These are phyloP conservation scores for Athene noctua DNA, from an alignment of 2,113 vertebrate genomes.

Conservation along the genomic window DNA sequence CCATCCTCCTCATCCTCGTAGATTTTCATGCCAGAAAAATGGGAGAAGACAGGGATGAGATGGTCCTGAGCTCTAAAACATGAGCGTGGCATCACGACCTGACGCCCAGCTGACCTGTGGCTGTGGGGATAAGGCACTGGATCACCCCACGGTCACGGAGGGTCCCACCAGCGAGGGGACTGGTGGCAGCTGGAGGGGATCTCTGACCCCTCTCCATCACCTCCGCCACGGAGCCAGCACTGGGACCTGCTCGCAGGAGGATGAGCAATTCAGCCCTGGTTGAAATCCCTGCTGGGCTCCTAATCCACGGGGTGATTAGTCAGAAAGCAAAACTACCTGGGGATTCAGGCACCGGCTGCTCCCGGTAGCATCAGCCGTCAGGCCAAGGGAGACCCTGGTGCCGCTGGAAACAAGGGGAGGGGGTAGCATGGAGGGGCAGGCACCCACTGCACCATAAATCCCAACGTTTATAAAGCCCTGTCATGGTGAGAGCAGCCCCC, in stretches of 20 bases:
- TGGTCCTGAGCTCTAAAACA: not conserved
- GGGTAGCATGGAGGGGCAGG: not conserved
- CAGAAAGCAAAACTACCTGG: not conserved
- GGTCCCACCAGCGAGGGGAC: not conserved
- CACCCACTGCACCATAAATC: not conserved
- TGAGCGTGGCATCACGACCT: fast-evolving
- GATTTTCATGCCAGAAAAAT: not conserved
- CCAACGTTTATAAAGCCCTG: not conserved
- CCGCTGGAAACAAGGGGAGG: not conserved
- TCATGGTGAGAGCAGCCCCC: not conserved
- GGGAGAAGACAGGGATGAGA: not conserved
- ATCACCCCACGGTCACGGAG: fast-evolving
- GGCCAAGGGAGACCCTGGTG: not conserved
- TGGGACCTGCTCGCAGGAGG: fast-evolving
- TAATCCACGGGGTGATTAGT: not conserved
- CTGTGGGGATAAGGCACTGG: fast-evolving
- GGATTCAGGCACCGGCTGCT: not conserved
- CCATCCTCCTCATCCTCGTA: not conserved
- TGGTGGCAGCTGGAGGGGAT: not conserved
- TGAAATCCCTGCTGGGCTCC: not conserved
- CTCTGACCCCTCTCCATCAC: not conserved
- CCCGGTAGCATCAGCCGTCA: fast-evolving
- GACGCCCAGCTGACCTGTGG: not conserved
- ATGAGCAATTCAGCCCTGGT: not conserved
- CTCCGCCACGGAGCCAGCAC: not conserved